phyloP scores from a whole-genome alignment of 1,140 invertebrate genomes.

The Drosophila mauritiana region DNA sequence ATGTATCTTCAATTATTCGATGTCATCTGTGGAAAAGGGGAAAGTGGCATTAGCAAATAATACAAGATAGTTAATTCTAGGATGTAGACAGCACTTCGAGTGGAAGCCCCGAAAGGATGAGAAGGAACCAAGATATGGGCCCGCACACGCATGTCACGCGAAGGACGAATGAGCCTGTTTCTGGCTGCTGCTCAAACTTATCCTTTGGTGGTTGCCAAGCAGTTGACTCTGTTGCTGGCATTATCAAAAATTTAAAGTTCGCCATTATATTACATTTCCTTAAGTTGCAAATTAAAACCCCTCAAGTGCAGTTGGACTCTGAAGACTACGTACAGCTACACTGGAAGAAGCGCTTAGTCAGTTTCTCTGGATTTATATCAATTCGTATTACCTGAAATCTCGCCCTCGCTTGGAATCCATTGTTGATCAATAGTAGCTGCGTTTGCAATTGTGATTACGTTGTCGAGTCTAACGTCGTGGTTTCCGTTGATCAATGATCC shows the following conservation, averaged over 20 bases:
- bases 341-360: neutral
- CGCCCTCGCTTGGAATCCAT: too few species aligned
- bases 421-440: too few species aligned
- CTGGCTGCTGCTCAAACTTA: constrained; percentile 1
- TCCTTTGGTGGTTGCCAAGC: constrained; percentile 30
- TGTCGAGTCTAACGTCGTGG: too few species aligned
- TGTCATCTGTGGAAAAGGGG: neutral
- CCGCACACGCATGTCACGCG: constrained; percentile 3
- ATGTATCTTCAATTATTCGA: neutral
- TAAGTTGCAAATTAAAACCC: constrained; percentile 75
- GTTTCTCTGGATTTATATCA: neutral
- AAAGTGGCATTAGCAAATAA: too few species aligned
- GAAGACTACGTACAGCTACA: constrained; percentile 17
- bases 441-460: too few species aligned
- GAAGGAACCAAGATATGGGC: neutral
- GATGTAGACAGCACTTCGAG: neutral
- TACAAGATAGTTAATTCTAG: neutral
- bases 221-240: constrained; percentile 56
- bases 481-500: too few species aligned
- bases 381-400: too few species aligned
- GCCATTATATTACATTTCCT: constrained; percentile 71
- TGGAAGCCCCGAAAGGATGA: neutral
- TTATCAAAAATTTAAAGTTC: constrained; percentile 81
- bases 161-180: constrained; percentile 10
- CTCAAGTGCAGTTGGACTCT: constrained; percentile 45